These are phyloP conservation scores for Tetrapedia diversipes DNA, from an alignment of 2,888 invertebrate species.

Conservation along the genomic window DNA sequence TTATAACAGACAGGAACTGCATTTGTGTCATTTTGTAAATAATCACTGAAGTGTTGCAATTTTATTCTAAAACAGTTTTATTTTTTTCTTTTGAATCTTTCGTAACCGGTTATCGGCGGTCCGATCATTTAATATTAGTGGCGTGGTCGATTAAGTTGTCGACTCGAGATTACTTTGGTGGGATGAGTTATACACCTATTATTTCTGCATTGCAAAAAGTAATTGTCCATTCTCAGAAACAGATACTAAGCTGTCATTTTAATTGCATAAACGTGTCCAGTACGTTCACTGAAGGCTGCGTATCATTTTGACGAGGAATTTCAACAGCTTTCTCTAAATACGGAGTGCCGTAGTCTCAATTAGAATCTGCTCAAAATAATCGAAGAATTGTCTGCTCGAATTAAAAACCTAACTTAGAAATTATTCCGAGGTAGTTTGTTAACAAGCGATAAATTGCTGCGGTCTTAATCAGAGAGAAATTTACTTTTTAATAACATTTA, in stretches of 20 bases:
- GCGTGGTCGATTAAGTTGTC: constrained; percentile 17
- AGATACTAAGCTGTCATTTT: neutral
- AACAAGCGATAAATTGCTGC: neutral
- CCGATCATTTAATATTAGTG: neutral
- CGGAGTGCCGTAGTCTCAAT: neutral
- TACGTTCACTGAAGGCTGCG: neutral
- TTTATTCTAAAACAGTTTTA: neutral
- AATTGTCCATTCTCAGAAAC: neutral
- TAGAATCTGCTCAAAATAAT: constrained; percentile 13
- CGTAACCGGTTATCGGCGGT: neutral
- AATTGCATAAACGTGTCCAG: constrained; percentile 1
- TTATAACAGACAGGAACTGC: no score
- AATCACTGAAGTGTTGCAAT: no score
- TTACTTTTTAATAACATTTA: neutral
- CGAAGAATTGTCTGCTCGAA: constrained; percentile 6
- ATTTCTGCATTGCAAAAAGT: constrained; percentile 27
- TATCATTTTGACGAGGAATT: neutral
- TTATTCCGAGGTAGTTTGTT: constrained; percentile 10
- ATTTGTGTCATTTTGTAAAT: no score
- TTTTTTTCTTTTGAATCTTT: neutral
- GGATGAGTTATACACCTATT: constrained; percentile 1
- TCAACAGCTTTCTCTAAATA: neutral
- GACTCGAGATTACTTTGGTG: constrained; percentile 7
- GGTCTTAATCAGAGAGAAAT: constrained; percentile 5
- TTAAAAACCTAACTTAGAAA: constrained; percentile 8